phyloP scores from a whole-genome alignment of 2,113 vertebrate species.

The Pygoscelis adeliae region DNA sequence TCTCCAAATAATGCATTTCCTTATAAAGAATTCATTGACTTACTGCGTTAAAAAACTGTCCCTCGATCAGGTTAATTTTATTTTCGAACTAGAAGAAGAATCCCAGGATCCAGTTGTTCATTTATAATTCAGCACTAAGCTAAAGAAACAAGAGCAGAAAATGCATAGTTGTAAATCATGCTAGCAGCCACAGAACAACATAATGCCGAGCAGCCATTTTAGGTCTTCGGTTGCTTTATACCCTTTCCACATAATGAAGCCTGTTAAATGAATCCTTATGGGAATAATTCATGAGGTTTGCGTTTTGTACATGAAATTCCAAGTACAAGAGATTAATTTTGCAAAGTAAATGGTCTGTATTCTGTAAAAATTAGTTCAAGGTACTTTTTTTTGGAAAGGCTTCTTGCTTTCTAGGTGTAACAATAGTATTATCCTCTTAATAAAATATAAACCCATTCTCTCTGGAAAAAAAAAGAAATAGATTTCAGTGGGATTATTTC shows the following conservation, averaged over 20 bases:
- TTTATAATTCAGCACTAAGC: constrained; percentile 58
- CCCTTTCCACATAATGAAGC: background rate
- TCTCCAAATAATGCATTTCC: background rate
- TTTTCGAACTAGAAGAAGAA: constrained; percentile 51
- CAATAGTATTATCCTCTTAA: background rate
- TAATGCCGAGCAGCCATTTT: background rate
- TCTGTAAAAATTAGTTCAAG: constrained; percentile 41
- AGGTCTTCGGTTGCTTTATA: background rate
- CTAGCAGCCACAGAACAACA: constrained; percentile 16
- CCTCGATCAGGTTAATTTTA: constrained; percentile 35
- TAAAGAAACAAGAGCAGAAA: constrained; percentile 54
- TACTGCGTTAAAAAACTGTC: background rate
- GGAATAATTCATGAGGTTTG: constrained; percentile 34
- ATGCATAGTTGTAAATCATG: background rate
- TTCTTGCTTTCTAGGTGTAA: constrained; percentile 58
- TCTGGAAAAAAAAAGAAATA: background rate
- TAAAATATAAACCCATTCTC: background rate
- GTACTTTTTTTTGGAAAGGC: background rate
- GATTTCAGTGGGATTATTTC: background rate
- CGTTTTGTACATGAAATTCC: constrained; percentile 24
- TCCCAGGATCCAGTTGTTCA: constrained; percentile 19
- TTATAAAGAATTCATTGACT: constrained; percentile 20
- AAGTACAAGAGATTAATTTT: background rate
- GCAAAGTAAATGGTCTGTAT: background rate
- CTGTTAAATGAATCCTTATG: constrained; percentile 24